Percentiles rank a stretch among this genome's conserved stretches.
Evolutionary conservation across 2,888 invertebrate species (phyloP).

Genomic region (Dolichopus griseipennis): DNA sequence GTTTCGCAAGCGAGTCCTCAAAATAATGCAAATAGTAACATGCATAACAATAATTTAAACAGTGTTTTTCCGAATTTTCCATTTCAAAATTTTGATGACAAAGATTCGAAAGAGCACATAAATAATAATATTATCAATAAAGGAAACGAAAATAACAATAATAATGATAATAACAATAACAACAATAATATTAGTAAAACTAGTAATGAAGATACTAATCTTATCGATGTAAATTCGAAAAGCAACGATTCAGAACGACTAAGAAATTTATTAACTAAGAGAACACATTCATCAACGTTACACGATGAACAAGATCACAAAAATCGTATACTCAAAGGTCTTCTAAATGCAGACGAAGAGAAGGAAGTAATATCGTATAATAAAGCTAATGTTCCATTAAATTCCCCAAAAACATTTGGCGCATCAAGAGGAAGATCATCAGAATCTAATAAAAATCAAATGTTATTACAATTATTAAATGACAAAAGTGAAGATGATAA

Average conservation of each 20-base stretch:
- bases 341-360: conserved; percentile 37
- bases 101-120: conserved; percentile 26
- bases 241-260: conserved; percentile 45
- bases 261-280: conserved; percentile 45
- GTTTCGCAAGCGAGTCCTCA: conserved; percentile 47
- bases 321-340: conserved; percentile 29
- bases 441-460: background rate
- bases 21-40: conserved; percentile 34
- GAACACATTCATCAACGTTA: conserved; percentile 30
- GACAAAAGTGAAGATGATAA: conserved; percentile 74
- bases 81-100: conserved; percentile 28
- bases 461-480: conserved; percentile 58
- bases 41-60: conserved; percentile 29
- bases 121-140: conserved; percentile 46
- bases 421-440: background rate
- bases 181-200: conserved; percentile 23
- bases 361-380: conserved; percentile 30
- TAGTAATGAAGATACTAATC: conserved; percentile 17
- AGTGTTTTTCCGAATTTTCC: conserved; percentile 25
- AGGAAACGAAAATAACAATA: conserved; percentile 20
- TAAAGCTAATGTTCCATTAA: conserved; percentile 20
- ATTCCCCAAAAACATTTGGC: background rate
- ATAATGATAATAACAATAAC: conserved; percentile 27
- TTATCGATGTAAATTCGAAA: conserved; percentile 47
- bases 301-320: conserved; percentile 37